Evolutionary conservation across 2,113 vertebrate genomes (phyloP), one percentile per base, ranked within the genome.

Genomic region (Hypomesus transpacificus): DNA sequence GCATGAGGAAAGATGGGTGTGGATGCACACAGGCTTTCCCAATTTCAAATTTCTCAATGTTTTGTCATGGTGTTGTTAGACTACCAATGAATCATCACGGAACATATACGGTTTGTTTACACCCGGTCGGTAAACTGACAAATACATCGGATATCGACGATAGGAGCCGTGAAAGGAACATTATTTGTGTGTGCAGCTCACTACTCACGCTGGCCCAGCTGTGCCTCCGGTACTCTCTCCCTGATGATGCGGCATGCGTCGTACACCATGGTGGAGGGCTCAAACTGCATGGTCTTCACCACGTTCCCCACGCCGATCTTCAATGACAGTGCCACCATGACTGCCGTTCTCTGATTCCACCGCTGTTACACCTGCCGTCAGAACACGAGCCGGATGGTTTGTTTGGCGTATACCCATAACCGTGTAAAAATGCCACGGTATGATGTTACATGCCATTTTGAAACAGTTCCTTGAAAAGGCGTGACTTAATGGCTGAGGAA

Each of bases 251-350:
- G 94, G 83, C 97, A 98, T 71, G 97, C 97, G 0, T 99, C 97
- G 0, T 98, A 98, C 75, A 98, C 95, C 95, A 98, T 93, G 66
- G 96, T 98, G 84, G 97, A 98, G 3, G 97, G 97, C 86, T 98
- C 97, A 1, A 99, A 99, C 87, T 99, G 97, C 96, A 99, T 99
- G 0, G 97, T 98, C 92, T 99, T 99, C 90, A 99, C 94, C 85
- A 97, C 97, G 66, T 96, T 99, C 53, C 96, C 96, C 1, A 98
- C 96, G 75, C 96, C 93, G 87, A 99, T 98, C 93, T 98, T 99
- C 82, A 99, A 90, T 0, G 97, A 99, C 68, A 99, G 89, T n/a
- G 96, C 97, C 84, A 98, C 97, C 97, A 99, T 99, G 93, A 87
- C 87, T 94, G 91, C 91, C 14, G 87, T 84, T 85, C 77, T 80